Evolutionary conservation across 2,888 invertebrate genomes (phyloP), one percentile per base, ranked within the genome.

Genomic region (Zeuzera pyrina): DNA sequence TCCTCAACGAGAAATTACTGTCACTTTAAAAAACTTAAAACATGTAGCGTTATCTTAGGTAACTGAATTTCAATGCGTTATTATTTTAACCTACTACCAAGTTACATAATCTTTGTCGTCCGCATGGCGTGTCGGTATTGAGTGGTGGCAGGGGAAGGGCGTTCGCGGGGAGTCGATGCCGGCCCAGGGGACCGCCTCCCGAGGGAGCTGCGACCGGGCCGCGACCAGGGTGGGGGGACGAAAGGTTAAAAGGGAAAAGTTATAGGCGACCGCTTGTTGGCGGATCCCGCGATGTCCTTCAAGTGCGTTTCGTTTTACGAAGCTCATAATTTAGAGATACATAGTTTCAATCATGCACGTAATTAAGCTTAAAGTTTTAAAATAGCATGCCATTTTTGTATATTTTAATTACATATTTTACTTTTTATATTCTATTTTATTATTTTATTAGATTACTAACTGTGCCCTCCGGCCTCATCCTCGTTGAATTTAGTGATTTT

Each of bases 231-330:
- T 56, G 57, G 63, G 51, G 50, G 47, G 65, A 60, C 65, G 72
- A 77, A 81, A 81, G 81, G 81, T 79, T 81, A 79, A 81, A 81
- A 81, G 81, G 81, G 78, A 79, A 79, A 81, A 81, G 79, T 81
- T 79, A 79, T 78, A 81, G 81, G 77, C 74, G 81, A 78, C 76
- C 77, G 77, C 76, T 77, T 73, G 79, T 77, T 76, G 76, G 72
- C 67, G 67, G 70, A 61, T 61, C 84, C 78, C 60, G 59, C 61
- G 61, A 68, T 68, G 65, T 69, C 66, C 63, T 65, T 19, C 19
- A 49, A 45, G 50, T 44, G n/a, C n/a, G n/a, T 44, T 49, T 71
- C 73, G 74, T 69, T 74, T 71, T 68, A 60, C 64, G 61, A 66
- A 68, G 24, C 10, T 6, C 4, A 24, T 5, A 10, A n/a, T n/a